A percentile compares a stretch with the other conserved stretches of the same genome.
Conservation (phyloP, 2,888 invertebrate species). For the Apodemia hepburni region DNA sequence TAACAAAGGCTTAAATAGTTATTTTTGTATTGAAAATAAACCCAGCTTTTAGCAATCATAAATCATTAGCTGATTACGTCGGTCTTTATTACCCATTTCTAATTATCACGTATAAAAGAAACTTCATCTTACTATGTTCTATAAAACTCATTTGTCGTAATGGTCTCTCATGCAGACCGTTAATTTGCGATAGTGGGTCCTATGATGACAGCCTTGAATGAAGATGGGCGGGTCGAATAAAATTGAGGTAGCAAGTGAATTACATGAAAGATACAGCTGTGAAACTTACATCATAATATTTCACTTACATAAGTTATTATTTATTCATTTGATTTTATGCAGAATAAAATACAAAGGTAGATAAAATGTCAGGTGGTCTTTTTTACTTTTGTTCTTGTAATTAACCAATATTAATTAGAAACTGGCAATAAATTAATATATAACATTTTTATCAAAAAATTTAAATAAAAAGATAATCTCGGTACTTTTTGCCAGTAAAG, state of each 20-base stretch:
- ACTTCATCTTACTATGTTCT: constrained; percentile 22
- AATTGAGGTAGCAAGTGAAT: constrained; percentile 23
- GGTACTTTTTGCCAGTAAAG: too few relatives aligned
- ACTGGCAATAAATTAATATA: too few relatives aligned
- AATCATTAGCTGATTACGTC: neutral
- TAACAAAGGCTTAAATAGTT: too few relatives aligned
- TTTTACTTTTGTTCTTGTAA: too few relatives aligned
- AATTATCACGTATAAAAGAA: constrained; percentile 7
- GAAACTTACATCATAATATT: constrained; percentile 1
- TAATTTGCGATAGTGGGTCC: constrained; percentile 51
- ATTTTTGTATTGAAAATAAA: too few relatives aligned
- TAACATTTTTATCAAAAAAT: too few relatives aligned
- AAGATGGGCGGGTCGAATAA: constrained; percentile 41
- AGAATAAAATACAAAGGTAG: too few relatives aligned
- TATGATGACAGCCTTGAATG: constrained; percentile 42
- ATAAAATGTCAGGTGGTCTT: too few relatives aligned
- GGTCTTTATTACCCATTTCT: neutral
- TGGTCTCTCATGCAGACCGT: constrained; percentile 43
- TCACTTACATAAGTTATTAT: neutral
- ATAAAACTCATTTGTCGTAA: constrained; percentile 37
- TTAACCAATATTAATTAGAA: too few relatives aligned
- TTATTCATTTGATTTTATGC: neutral
- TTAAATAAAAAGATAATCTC: too few relatives aligned
- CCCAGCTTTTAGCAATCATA: neutral
- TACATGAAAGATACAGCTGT: constrained; percentile 6